These are phyloP conservation scores for Acromyrmex echinatior DNA, from an alignment of 1,140 invertebrate genomes.

Conservation along the genomic window DNA sequence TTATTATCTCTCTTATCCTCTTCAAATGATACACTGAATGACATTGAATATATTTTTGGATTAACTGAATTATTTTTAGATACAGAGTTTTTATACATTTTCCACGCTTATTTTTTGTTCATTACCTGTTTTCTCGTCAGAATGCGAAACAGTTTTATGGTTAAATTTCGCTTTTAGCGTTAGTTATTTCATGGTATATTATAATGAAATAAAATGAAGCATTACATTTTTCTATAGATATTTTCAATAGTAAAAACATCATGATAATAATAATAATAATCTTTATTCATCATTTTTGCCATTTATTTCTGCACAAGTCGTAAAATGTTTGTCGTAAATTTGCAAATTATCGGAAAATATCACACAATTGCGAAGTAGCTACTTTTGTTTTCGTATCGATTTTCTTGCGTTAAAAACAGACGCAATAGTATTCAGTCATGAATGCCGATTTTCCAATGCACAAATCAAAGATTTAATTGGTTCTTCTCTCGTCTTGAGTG, in stretches of 20 bases:
- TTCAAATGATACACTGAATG: neutral
- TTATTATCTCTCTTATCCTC: neutral
- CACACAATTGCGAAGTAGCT: slow-evolving; percentile 9
- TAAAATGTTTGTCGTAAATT: neutral
- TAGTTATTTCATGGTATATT: slow-evolving; percentile 26
- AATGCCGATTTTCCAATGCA: slow-evolving; percentile 17
- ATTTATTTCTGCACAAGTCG: neutral
- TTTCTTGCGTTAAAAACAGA: slow-evolving; percentile 26
- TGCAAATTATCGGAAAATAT: slow-evolving; percentile 14
- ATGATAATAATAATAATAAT: neutral
- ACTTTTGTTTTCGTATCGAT: slow-evolving; percentile 5
- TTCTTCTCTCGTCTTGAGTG: neutral
- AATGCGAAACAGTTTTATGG: slow-evolving; percentile 20
- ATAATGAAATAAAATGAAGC: slow-evolving; percentile 23
- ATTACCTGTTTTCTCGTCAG: slow-evolving; percentile 16
- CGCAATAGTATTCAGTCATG: slow-evolving; percentile 20
- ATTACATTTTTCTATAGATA: slow-evolving; percentile 27
- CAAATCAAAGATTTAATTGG: slow-evolving; percentile 42
- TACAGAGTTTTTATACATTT: slow-evolving; percentile 14
- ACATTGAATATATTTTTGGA: slow-evolving; percentile 10
- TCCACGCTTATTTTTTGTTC: slow-evolving; percentile 22
- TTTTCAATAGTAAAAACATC: neutral
- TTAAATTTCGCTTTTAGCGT: slow-evolving; percentile 17
- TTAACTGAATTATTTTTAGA: neutral
- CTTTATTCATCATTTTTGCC: neutral